Evolutionary conservation across 1,140 invertebrate species (phyloP).

Genomic region (Chelonus insularis): DNA sequence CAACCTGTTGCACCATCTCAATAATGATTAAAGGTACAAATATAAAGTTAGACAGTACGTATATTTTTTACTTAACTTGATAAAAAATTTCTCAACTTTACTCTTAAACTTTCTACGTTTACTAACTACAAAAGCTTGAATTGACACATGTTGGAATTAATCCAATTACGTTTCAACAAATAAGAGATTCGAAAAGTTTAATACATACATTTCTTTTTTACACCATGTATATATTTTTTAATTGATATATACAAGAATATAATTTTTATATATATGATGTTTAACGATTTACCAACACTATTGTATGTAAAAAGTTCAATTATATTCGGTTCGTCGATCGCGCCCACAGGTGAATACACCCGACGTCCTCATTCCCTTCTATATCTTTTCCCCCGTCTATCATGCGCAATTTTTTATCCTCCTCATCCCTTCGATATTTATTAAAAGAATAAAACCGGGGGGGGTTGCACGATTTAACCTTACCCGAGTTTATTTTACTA

Average conservation of each 20-base stretch:
- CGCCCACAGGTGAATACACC: conserved; percentile 35
- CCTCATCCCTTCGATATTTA: conserved; percentile 25
- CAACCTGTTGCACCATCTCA: conserved; percentile 15
- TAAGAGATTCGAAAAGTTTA: no score
- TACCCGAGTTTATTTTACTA: conserved; percentile 14
- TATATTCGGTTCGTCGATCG: conserved; percentile 35
- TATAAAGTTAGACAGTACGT: background rate
- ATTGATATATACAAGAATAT: no score
- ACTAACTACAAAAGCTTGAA: no score
- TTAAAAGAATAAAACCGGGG: conserved; percentile 35
- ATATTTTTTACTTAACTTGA: background rate
- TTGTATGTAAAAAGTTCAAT: conserved; percentile 31
- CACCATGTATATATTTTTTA: no score
- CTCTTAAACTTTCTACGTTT: no score
- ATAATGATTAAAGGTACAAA: background rate
- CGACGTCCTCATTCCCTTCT: conserved; percentile 13
- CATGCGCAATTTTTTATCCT: conserved; percentile 4
- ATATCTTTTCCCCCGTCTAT: conserved; percentile 8
- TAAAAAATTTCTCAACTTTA: no score
- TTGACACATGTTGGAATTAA: no score
- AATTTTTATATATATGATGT: background rate
- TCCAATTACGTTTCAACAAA: no score
- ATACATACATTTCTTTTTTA: no score
- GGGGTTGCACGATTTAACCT: conserved; percentile 32
- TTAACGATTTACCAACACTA: conserved; percentile 14